Evolutionary conservation across 2,113 vertebrate species (phyloP).

Genomic region (Halichoeres trimaculatus): DNA sequence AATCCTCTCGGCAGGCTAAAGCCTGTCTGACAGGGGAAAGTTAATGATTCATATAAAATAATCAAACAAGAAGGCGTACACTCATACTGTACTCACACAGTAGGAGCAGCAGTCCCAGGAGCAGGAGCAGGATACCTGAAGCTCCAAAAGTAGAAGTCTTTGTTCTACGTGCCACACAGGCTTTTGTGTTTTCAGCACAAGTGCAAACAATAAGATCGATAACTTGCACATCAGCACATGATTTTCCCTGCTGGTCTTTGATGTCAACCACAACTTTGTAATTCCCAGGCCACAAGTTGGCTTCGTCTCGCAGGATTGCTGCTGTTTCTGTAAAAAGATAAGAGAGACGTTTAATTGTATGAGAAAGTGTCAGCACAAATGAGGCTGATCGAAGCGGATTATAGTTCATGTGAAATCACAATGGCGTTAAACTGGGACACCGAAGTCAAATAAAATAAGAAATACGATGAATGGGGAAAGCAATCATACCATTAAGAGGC

Average conservation of each 20-base stretch:
- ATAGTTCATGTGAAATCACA: background rate
- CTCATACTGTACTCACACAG: constrained; percentile 69
- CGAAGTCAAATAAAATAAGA: background rate
- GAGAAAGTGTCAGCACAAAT: too few relatives aligned
- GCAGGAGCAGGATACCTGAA: constrained; percentile 83
- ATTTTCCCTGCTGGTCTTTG: constrained; percentile 81
- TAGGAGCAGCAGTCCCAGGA: constrained; percentile 89
- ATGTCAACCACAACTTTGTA: constrained; percentile 75
- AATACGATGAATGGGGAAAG: too few relatives aligned
- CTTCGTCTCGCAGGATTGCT: constrained; percentile 67
- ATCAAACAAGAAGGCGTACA: background rate
- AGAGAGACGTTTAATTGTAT: background rate
- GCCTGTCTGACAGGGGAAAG: background rate
- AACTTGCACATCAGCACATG: constrained; percentile 64
- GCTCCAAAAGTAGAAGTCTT: constrained; percentile 69
- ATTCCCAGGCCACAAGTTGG: constrained; percentile 75
- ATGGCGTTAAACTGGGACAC: background rate
- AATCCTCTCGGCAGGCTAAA: background rate
- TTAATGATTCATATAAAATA: background rate
- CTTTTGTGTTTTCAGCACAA: constrained; percentile 50
- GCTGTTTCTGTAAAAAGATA: constrained; percentile 67
- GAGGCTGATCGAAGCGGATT: background rate
- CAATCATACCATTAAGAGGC: constrained; percentile 83
- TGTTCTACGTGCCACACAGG: background rate
- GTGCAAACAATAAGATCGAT: constrained; percentile 76